Evolutionary conservation across 2,113 vertebrate genomes (phyloP), one percentile per base, ranked within the genome.

Genomic region (Tupaia chinensis): DNA sequence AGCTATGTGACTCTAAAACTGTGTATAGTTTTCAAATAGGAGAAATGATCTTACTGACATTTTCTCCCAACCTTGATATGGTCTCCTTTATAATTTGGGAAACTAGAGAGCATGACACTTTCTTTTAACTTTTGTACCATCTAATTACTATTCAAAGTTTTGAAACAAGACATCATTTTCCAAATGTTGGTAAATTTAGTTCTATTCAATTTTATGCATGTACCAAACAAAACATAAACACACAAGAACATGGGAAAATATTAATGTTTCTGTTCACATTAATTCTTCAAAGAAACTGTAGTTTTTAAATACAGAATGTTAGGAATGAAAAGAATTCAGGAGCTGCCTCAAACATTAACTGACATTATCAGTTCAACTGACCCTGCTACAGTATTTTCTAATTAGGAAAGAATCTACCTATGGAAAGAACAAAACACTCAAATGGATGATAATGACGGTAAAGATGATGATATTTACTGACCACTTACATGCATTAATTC

Each of bases 1-100:
- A 44, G 44, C 44, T 78, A 19, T 29, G 94, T 85, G 34, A 73
- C 95, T 92, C 58, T 3, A 60, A 94, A 93, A 92, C 83, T 94
- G 3, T 0, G 16, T 58, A 2, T 9, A 77, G 22, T 12, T 95
- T 93, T 60, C 89, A 86, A 72, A 12, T 19, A 53, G 74, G 10
- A 91, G 61, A 76, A 84, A 78, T 74, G 32, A 68, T 78, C 81
- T 83, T 44, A 32, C 44, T 44, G 44, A 44, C 44, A 5, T 44
- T 44, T 44, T 44, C 44, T 4, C 44, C 44, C 44, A 44, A 44
- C 3, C 44, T 44, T 44, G 44, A 44, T 66, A 44, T 44, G 44
- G 3, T 44, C 44, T 44, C 44, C 44, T 44, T 44, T 44, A 44
- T 44, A 44, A 44, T 44, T 3, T 44, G 44, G 44, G 44, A 44